phyloP scores from a whole-genome alignment of 1,140 invertebrate genomes.

The Piezodorus guildinii region DNA sequence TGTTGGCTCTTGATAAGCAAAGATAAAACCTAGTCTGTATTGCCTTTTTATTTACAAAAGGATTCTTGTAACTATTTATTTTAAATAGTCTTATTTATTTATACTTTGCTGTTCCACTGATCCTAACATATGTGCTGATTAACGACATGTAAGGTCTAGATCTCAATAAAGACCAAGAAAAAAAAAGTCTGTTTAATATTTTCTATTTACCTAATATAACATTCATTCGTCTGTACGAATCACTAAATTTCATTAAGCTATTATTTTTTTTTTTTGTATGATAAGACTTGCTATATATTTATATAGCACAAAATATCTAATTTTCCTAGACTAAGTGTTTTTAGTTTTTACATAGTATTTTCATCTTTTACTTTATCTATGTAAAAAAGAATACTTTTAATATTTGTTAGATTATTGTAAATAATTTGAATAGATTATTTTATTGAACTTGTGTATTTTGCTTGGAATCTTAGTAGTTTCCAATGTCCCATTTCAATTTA shows the following conservation, averaged over 20 bases:
- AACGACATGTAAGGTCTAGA: constrained; percentile 5
- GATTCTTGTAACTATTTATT: not conserved
- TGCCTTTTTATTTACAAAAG: not conserved
- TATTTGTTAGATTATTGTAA: constrained; percentile 21
- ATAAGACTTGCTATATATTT: constrained; percentile 24
- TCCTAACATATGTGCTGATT: not conserved
- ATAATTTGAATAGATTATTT: constrained; percentile 23
- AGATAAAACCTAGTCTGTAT: constrained; percentile 3
- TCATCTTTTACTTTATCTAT: constrained; percentile 14
- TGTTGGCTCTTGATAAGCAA: not conserved
- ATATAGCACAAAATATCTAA: constrained; percentile 11
- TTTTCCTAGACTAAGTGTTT: constrained; percentile 12
- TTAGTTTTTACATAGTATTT: constrained; percentile 19
- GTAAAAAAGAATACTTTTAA: constrained; percentile 18
- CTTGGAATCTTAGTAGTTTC: too few species aligned
- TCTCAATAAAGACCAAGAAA: constrained; percentile 17
- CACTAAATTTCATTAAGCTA: not conserved
- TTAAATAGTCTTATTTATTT: not conserved
- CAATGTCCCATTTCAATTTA: too few species aligned
- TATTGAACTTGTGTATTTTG: constrained; percentile 12
- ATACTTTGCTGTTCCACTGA: not conserved
- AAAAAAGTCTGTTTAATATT: not conserved
- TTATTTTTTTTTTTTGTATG: constrained; percentile 18
- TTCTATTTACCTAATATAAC: not conserved
- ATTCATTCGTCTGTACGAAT: not conserved